Percentiles rank a stretch among this genome's conserved stretches.
These are phyloP conservation scores for Tiaroga cobitis DNA, from an alignment of 2,797 vertebrate species.

Conservation along the genomic window DNA sequence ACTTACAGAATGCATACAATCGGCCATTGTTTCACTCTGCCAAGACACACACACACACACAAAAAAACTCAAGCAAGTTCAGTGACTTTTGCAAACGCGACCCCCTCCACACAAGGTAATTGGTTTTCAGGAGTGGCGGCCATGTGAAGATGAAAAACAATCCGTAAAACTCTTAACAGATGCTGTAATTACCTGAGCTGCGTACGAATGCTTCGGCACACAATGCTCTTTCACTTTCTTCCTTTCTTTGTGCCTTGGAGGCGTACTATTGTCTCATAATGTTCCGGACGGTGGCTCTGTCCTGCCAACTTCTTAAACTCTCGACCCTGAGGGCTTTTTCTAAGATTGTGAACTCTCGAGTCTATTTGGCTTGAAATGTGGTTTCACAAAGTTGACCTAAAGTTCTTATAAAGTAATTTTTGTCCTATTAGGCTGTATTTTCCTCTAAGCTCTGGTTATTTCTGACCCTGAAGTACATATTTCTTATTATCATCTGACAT, in stretches of 20 bases:
- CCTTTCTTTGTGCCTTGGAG: conserved; percentile 26
- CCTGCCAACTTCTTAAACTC: conserved; percentile 4
- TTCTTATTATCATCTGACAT: background rate
- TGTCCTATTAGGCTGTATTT: background rate
- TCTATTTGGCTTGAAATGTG: conserved; percentile 27
- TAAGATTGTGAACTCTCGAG: background rate
- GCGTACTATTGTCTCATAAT: conserved; percentile 17
- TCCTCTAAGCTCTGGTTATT: background rate
- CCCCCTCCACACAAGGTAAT: conserved; percentile 68
- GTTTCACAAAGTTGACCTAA: background rate
- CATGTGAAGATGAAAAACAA: conserved; percentile 87
- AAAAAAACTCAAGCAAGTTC: conserved; percentile 66
- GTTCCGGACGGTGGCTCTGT: background rate
- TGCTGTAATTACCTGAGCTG: conserved; percentile 84
- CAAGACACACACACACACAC: conserved; percentile 43
- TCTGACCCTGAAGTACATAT: background rate
- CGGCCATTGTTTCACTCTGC: conserved; percentile 53
- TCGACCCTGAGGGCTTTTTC: conserved; percentile 18
- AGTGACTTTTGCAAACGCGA: conserved; percentile 67
- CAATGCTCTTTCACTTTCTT: conserved; percentile 58
- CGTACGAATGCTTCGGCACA: conserved; percentile 66
- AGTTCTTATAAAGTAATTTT: background rate
- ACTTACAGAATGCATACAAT: conserved; percentile 48
- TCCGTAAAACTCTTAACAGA: conserved; percentile 82
- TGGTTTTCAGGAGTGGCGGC: conserved; percentile 82